Conservation (phyloP, 2,797 vertebrate genomes). For the Malurus leucopterus region DNA sequence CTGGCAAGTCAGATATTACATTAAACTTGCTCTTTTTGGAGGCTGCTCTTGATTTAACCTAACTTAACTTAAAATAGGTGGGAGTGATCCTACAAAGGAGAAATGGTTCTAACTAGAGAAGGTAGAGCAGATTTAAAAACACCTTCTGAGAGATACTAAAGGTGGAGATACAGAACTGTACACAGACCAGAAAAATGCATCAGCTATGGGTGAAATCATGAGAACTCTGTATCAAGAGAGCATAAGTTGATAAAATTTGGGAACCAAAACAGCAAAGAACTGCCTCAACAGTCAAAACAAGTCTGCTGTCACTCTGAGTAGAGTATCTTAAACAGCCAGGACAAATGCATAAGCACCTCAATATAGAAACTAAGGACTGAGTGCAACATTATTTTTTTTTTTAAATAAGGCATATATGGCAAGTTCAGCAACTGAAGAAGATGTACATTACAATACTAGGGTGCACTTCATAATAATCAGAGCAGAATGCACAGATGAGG, state of each 20-base stretch:
- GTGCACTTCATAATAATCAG: not conserved
- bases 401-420: not conserved
- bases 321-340: not conserved
- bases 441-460: not conserved
- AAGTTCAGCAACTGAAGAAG: not conserved
- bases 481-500: not conserved
- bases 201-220: not conserved
- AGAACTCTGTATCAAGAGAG: not conserved
- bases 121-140: not conserved
- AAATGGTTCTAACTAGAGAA: not conserved
- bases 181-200: not conserved
- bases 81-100: not conserved
- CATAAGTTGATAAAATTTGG: not conserved
- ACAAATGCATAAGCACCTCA: not conserved
- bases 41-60: not conserved
- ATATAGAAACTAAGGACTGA: not conserved
- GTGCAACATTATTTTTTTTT: not conserved
- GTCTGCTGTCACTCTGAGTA: not conserved
- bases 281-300: not conserved
- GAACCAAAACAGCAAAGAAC: not conserved
- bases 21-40: constrained; percentile 19
- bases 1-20: not conserved
- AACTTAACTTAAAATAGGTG: not conserved
- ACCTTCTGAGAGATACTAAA: not conserved
- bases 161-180: not conserved